Percentiles rank a stretch among this genome's conserved stretches.
Conservation (phyloP, 1,140 invertebrate genomes). For the Bradynema listronoti region DNA sequence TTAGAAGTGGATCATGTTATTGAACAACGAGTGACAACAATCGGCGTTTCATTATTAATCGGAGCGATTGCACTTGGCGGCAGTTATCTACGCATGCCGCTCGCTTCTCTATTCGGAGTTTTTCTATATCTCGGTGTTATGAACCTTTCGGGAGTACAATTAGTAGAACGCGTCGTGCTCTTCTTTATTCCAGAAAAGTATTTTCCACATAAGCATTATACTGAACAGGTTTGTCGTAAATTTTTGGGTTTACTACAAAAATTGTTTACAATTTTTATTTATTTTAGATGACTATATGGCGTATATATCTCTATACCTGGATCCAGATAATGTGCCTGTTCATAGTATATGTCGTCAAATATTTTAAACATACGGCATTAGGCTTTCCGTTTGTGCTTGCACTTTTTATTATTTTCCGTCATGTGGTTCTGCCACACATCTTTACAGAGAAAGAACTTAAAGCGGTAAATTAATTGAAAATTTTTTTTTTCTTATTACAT, state of each 20-base stretch:
- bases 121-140: slow-evolving; percentile 84
- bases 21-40: slow-evolving; percentile 53
- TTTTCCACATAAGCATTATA: slow-evolving; percentile 39
- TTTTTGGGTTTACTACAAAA: background rate
- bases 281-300: slow-evolving; percentile 44
- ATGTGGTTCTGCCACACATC: slow-evolving; percentile 41
- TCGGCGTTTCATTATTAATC: slow-evolving; percentile 47
- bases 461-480: slow-evolving; percentile 35
- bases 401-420: slow-evolving; percentile 47
- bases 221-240: slow-evolving; percentile 29
- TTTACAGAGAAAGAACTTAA: slow-evolving; percentile 48
- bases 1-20: slow-evolving; percentile 47
- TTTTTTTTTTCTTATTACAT: background rate
- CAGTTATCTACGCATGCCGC: slow-evolving; percentile 73
- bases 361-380: slow-evolving; percentile 41
- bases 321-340: slow-evolving; percentile 47
- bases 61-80: slow-evolving; percentile 62
- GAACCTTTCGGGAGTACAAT: slow-evolving; percentile 49
- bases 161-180: slow-evolving; percentile 45
- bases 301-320: slow-evolving; percentile 52
- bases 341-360: slow-evolving; percentile 44
- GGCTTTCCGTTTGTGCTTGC: slow-evolving; percentile 53
- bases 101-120: slow-evolving; percentile 86
- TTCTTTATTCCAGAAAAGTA: slow-evolving; percentile 53
- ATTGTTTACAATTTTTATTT: slow-evolving; percentile 2